Base-by-base conservation (phyloP, 2,797 vertebrate genomes). In the Pseudopleuronectes americanus region DNA sequence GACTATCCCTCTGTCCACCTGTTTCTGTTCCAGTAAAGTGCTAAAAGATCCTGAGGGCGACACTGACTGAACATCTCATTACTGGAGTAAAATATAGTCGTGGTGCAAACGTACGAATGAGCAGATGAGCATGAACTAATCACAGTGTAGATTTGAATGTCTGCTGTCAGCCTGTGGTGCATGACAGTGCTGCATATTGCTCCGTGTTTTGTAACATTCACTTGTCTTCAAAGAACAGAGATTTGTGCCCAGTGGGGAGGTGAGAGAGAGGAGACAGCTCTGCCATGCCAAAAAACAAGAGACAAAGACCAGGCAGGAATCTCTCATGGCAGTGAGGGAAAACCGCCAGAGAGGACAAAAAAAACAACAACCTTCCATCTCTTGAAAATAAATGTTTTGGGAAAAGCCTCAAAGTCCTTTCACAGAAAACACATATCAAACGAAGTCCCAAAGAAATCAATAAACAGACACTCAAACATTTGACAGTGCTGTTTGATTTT, bases 171-270 rank as follows among this genome's bases (percentile, higher is more conserved):
- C 61, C 64, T 38, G 22, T 63, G 64, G 65, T 64, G 76, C 68
- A 54, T 71, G 82, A 80, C 68, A 43, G 53, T 9, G 45, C 64
- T 79, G 63, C 57, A 48, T 77, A 64, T 66, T 74, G 74, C 71
- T 67, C 62, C 48, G 60, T 82, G 76, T 77, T 84, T 77, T 82
- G 77, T 70, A 84, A 41, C 69, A 76, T 76, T 76, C 64, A 77
- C 77, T 85, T 58, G 61, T 83, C 83, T 86, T 87, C 85, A 86
- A 79, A 88, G 83, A 77, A 58, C 56, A 71, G 79, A 84, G 72
- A 80, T 84, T 74, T 81, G 60, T 77, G 77, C 87, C 84, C 83
- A 71, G 51, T 81, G 85, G 83, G 85, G 64, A 87, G 79, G 79
- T 79, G 81, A 85, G 81, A 58, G 65, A 76, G 65, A 77, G 80